Evolutionary conservation across 2,113 vertebrate genomes (phyloP).

Genomic region (Nesospiza acunhae): DNA sequence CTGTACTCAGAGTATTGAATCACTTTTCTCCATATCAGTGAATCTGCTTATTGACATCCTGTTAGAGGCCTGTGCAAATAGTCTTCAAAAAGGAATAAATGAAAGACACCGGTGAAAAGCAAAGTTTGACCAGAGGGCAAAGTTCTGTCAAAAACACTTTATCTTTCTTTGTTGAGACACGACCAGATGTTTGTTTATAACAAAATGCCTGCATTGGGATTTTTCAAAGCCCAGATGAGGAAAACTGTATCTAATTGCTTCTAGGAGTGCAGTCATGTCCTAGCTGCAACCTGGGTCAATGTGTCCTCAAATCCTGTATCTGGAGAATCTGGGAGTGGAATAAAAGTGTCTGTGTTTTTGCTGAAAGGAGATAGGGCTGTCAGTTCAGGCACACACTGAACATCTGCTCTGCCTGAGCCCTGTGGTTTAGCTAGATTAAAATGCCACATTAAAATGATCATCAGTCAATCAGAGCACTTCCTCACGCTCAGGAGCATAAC

Average conservation of each 20-base stretch:
- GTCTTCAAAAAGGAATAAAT: constrained; percentile 40
- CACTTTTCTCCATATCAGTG: background rate
- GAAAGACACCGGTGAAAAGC: constrained; percentile 33
- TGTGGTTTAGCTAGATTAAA: constrained; percentile 49
- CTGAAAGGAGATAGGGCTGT: constrained; percentile 36
- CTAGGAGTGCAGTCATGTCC: background rate
- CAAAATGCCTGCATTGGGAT: background rate
- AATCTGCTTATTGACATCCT: constrained; percentile 30
- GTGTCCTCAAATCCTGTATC: background rate
- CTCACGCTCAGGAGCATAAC: constrained; percentile 10
- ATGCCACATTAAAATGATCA: constrained; percentile 29
- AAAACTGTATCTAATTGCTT: constrained; percentile 47
- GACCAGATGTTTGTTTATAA: constrained; percentile 61
- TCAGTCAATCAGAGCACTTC: constrained; percentile 54
- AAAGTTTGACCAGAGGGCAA: constrained; percentile 41
- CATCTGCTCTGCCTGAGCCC: constrained; percentile 47
- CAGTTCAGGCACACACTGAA: constrained; percentile 22
- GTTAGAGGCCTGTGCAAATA: background rate
- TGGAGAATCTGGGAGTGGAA: background rate
- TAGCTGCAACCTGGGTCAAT: background rate
- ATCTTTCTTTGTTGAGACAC: constrained; percentile 48
- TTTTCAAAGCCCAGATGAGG: constrained; percentile 44
- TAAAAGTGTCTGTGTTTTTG: background rate
- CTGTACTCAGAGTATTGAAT: background rate
- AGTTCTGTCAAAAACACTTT: constrained; percentile 58